Evolutionary conservation across 1,140 invertebrate species (phyloP), one percentile per base, ranked within the genome.

Genomic region (Parasteatoda tepidariorum): DNA sequence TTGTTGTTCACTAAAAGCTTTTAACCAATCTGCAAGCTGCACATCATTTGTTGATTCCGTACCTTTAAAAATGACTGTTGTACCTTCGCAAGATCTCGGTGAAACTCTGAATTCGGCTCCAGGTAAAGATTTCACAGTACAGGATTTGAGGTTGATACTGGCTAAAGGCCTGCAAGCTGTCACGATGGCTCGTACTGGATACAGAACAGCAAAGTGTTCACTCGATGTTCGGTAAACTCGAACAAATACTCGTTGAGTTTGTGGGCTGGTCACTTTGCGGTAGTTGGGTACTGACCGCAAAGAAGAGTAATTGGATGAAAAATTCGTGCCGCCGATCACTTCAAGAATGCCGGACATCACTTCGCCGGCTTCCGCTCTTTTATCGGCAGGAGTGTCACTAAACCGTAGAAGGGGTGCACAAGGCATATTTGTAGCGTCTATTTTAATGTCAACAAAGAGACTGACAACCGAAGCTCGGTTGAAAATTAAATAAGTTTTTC

Each of bases 191-290:
- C 76, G 38, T 5, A 75, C 59, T 4, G 84, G 84, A 24, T 74
- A 85, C 26, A 85, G 31, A 13, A 85, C 84, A n/a, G 84, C 84
- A 38, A 85, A 85, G 28, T 85, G 84, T 61, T 85, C 84, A 34
- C 76, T 85, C 4, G 84, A 85, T 15, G 84, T 85, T 2, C 68
- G 68, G 28, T 85, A 85, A 11, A 85, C 59, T 2, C 76, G 31
- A 3, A 85, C 84, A 55, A 85, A 85, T 11, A 85, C 71, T 18
- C 78, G 66, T n/a, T 85, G 84, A 15, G n/a, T 15, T 30, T 30
- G 33, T 24, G 22, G 30, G 26, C 11, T 68, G 28, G 31, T 28
- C n/a, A 31, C 33, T 48, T 18, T 48, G 9, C 38, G 38, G 4
- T 48, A 18, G 38, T 48, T 48, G 18, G 38, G 38, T 18, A 48